Evolutionary conservation across 1,140 invertebrate species (phyloP).

Genomic region (Bombyx mandarina): DNA sequence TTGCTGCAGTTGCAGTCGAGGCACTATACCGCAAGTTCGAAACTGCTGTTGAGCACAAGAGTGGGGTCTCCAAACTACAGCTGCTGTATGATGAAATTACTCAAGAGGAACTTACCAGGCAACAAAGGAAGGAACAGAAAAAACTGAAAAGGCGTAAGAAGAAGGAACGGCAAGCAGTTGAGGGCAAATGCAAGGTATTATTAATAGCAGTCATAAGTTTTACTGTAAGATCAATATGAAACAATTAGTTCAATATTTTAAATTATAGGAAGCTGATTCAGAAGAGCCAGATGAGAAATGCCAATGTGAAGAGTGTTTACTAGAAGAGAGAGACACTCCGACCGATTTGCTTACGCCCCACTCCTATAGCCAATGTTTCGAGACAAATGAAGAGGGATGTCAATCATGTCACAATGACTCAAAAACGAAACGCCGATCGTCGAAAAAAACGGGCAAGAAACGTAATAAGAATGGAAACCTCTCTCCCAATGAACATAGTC

Average conservation of each 20-base stretch:
- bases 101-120: slow-evolving; percentile 85
- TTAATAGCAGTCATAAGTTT: neutral
- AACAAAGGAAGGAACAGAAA: slow-evolving; percentile 88
- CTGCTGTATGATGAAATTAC: slow-evolving; percentile 85
- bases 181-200: slow-evolving; percentile 57
- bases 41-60: slow-evolving; percentile 89
- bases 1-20: slow-evolving; percentile 90
- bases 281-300: slow-evolving; percentile 65
- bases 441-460: slow-evolving; percentile 46
- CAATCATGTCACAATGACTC: slow-evolving; percentile 51
- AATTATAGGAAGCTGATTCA: slow-evolving; percentile 51
- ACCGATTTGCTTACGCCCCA: slow-evolving; percentile 50
- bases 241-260: neutral
- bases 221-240: neutral
- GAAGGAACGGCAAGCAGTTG: slow-evolving; percentile 72
- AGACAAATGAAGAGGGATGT: slow-evolving; percentile 42
- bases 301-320: slow-evolving; percentile 57
- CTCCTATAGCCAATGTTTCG: slow-evolving; percentile 41
- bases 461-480: slow-evolving; percentile 64
- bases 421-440: slow-evolving; percentile 30
- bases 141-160: slow-evolving; percentile 90
- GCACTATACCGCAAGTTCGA: slow-evolving; percentile 90
- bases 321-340: slow-evolving; percentile 56
- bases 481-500: slow-evolving; percentile 78
- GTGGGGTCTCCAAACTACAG: slow-evolving; percentile 89